Percentiles rank a stretch among this genome's conserved stretches.
Conservation (phyloP, 2,113 vertebrate species). For the Dipodomys ordii region DNA sequence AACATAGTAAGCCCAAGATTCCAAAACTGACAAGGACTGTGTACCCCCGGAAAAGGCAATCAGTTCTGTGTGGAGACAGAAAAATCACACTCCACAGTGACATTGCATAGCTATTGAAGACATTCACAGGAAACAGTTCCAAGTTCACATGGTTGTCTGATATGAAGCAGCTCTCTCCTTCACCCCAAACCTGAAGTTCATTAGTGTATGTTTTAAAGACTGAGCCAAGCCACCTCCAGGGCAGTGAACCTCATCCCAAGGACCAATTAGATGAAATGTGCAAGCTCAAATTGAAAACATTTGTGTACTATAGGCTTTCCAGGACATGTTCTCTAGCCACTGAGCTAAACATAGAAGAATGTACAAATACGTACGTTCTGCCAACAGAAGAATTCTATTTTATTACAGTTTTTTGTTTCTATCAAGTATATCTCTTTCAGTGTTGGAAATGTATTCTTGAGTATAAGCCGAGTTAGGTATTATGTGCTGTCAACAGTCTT, state of each 20-base stretch:
- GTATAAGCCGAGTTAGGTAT: conserved; percentile 41
- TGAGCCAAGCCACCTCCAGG: conserved; percentile 67
- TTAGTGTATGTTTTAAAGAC: conserved; percentile 68
- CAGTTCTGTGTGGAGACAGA: not conserved
- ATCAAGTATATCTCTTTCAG: conserved; percentile 53
- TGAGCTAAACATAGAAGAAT: conserved; percentile 79
- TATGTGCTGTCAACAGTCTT: conserved; percentile 29
- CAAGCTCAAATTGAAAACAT: conserved; percentile 73
- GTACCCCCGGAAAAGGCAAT: not conserved
- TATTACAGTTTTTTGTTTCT: conserved; percentile 69
- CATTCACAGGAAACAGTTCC: conserved; percentile 36
- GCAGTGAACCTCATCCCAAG: conserved; percentile 61
- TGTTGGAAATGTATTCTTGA: conserved; percentile 45
- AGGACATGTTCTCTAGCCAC: conserved; percentile 71
- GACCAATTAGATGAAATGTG: conserved; percentile 61
- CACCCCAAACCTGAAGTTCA: conserved; percentile 66
- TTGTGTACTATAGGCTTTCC: conserved; percentile 62
- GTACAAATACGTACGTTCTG: conserved; percentile 71
- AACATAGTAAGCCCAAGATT: not conserved
- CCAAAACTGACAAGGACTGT: not conserved
- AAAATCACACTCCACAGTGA: not conserved
- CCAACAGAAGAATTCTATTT: conserved; percentile 68
- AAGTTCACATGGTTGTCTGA: conserved; percentile 5
- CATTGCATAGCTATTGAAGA: conserved; percentile 11
- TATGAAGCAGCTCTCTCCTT: not conserved